These are phyloP conservation scores for Drosophila putrida DNA, from an alignment of 2,888 invertebrate species.

Conservation along the genomic window DNA sequence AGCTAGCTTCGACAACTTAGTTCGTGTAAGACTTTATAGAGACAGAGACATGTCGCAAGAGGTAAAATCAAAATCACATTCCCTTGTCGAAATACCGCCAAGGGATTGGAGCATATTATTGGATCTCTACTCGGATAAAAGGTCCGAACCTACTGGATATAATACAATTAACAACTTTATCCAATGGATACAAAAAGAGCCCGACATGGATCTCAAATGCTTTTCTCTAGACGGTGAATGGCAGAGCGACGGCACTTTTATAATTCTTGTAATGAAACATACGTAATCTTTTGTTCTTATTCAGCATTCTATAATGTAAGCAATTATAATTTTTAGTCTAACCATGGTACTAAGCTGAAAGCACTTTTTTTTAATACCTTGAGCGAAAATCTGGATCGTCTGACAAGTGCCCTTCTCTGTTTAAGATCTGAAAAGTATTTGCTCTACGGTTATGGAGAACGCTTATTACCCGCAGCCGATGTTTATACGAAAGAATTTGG, in stretches of 20 bases:
- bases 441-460: constrained; percentile 60
- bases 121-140: constrained; percentile 46
- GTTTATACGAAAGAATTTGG: constrained; percentile 39
- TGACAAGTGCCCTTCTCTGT: constrained; percentile 59
- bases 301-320: neutral
- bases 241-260: constrained; percentile 81
- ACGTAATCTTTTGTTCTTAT: neutral
- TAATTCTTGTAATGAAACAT: constrained; percentile 71
- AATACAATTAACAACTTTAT: constrained; percentile 73
- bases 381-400: constrained; percentile 53
- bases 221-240: constrained; percentile 80
- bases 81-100: constrained; percentile 41
- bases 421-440: constrained; percentile 27
- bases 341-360: neutral
- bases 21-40: too few relatives aligned
- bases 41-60: too few relatives aligned
- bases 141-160: constrained; percentile 55
- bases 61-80: too few relatives aligned
- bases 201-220: constrained; percentile 57
- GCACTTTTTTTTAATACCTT: constrained; percentile 73
- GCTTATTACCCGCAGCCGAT: constrained; percentile 54
- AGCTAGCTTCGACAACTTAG: too few relatives aligned
- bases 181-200: constrained; percentile 66
- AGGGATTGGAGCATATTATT: constrained; percentile 49
- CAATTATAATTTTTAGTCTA: constrained; percentile 20